These are phyloP conservation scores for Lepidochitona cinerea DNA, from an alignment of 2,888 invertebrate genomes.

Conservation along the genomic window DNA sequence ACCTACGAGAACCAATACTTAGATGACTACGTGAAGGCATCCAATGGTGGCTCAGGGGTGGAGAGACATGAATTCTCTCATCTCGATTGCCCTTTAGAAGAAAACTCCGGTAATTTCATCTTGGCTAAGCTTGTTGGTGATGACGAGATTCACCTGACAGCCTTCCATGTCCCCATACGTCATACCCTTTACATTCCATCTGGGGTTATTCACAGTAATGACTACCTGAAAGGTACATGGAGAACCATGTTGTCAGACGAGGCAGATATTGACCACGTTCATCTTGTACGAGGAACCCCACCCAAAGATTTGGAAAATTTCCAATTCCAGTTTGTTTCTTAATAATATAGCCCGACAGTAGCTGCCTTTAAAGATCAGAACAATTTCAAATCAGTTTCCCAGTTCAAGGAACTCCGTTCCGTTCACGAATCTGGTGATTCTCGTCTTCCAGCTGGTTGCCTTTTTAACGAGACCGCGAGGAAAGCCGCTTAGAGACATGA, in stretches of 20 bases:
- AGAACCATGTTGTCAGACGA: constrained; percentile 42
- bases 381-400: too few species aligned
- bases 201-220: constrained; percentile 32
- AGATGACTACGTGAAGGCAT: constrained; percentile 28
- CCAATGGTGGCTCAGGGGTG: constrained; percentile 32
- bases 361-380: too few species aligned
- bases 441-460: too few species aligned
- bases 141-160: constrained; percentile 28
- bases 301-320: not conserved
- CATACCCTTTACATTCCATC: constrained; percentile 33
- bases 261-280: constrained; percentile 38
- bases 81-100: constrained; percentile 38
- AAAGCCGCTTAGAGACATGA: too few species aligned
- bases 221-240: constrained; percentile 40
- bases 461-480: too few species aligned
- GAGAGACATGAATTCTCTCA: constrained; percentile 40
- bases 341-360: too few species aligned
- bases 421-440: too few species aligned
- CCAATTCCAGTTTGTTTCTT: not conserved
- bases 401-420: too few species aligned
- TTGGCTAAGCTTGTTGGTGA: constrained; percentile 28
- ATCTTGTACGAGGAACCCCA: constrained; percentile 6
- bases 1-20: constrained; percentile 39
- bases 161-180: constrained; percentile 15
- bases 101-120: constrained; percentile 33